phyloP scores from a whole-genome alignment of 2,113 vertebrate species.

The Syngnathus typhle region DNA sequence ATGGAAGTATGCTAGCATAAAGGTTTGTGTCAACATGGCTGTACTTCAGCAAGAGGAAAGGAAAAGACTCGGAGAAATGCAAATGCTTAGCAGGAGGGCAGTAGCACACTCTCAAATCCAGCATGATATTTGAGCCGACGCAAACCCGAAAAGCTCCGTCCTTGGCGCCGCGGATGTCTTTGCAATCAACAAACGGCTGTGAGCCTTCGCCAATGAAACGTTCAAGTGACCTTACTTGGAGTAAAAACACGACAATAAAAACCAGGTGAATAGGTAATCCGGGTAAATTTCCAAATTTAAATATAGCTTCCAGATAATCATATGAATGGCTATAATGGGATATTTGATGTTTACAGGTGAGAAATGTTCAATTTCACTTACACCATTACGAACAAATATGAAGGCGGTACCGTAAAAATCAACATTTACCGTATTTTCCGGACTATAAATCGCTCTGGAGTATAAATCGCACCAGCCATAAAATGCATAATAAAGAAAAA shows the following conservation, averaged over 20 bases:
- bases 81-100: conserved; percentile 43
- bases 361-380: no score
- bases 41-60: conserved; percentile 36
- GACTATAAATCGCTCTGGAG: no score
- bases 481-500: no score
- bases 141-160: conserved; percentile 32
- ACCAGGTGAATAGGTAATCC: neutral
- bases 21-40: conserved; percentile 54
- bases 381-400: no score
- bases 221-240: neutral
- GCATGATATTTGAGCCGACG: conserved; percentile 46
- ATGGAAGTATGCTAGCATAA: conserved; percentile 38
- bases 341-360: no score
- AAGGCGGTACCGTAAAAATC: no score
- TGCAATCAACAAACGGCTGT: conserved; percentile 25
- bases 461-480: no score
- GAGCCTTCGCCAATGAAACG: conserved; percentile 19
- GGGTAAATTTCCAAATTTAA: no score
- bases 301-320: no score
- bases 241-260: neutral
- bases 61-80: conserved; percentile 24
- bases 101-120: conserved; percentile 47
- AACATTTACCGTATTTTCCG: no score
- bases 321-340: no score
- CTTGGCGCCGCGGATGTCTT: conserved; percentile 36